A percentile compares a stretch with the other conserved stretches of the same genome.
Conservation (phyloP, 2,888 invertebrate species). For the Azorinus chamasolen region DNA sequence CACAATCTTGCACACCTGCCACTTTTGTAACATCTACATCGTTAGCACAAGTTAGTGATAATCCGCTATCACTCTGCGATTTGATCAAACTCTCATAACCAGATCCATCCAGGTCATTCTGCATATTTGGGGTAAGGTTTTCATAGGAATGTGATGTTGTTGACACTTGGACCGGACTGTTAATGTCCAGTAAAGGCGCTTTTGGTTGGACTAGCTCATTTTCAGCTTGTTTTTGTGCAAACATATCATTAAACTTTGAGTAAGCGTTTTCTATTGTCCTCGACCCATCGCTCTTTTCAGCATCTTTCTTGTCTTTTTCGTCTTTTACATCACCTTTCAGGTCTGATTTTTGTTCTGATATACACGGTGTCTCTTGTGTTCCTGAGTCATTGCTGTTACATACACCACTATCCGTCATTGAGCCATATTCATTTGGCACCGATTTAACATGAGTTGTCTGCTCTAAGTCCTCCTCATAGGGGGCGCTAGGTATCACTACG, state of each 20-base stretch:
- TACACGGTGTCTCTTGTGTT: no score
- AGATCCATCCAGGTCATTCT: background rate
- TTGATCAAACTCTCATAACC: conserved; percentile 12
- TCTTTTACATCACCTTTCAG: background rate
- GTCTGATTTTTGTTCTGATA: background rate
- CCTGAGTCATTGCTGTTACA: background rate
- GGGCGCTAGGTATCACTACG: conserved; percentile 56
- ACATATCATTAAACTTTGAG: conserved; percentile 25
- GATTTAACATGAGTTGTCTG: conserved; percentile 33
- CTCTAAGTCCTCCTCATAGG: conserved; percentile 53
- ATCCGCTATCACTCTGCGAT: background rate
- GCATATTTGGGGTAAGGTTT: conserved; percentile 43
- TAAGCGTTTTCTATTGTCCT: conserved; percentile 25
- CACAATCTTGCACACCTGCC: no score
- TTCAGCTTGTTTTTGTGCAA: background rate
- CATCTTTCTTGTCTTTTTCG: conserved; percentile 10
- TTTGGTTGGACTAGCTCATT: background rate
- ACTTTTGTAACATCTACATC: no score
- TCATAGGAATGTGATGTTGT: conserved; percentile 63
- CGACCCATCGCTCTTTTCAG: background rate
- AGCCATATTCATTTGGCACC: conserved; percentile 55
- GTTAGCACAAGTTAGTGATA: background rate
- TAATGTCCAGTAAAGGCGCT: conserved; percentile 12
- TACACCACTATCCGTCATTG: background rate
- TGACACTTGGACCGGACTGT: conserved; percentile 4